Base-by-base conservation (phyloP, 2,888 invertebrate genomes). In the Spodoptera littoralis region DNA sequence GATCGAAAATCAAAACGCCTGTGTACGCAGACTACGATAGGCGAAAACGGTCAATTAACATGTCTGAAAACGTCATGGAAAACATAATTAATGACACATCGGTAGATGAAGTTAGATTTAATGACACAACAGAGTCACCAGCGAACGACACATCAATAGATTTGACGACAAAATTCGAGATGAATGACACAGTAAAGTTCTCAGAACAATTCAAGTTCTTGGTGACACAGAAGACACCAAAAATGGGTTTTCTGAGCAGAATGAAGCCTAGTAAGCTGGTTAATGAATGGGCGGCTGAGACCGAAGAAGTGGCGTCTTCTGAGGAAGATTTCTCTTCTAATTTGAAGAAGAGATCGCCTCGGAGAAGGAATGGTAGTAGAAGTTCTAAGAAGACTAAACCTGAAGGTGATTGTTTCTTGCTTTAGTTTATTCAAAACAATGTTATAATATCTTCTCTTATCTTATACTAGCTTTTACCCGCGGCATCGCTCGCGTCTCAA, bases 251-350 rank as follows among this genome's bases (percentile, higher is more conserved):
- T 56, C 63, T 79, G 48, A 77, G 72, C 3, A 79, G 79, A 48
- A 74, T 69, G 42, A 83, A 73, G 12, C 81, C 82, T 0, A 79
- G 73, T 13, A 75, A 66, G 24, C 6, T 66, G 45, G 78, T 70
- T 1, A 60, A 73, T 0, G 78, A 80, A 44, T 73, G 80, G 54
- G 78, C 65, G 0, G 75, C 65, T 0, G 81, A 77, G 0, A 43
- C 64, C 4, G 79, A 84, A 0, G 86, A 90, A 1, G 41, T 81
- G 0, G 60, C 49, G 1, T 86, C 88, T 1, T 83, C 84, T 0
- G 91, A 90, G 64, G 90, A 90, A 55, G 88, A 89, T 30, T 81
- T 86, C 12, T 84, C 87, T 4, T 75, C 77, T 0, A 87, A 85
- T 67, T 56, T 84, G 43, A 86, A 73, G 67, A 88, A 83, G 54